These are phyloP conservation scores for Ornithorhynchus anatinus DNA, from an alignment of 2,113 vertebrate species.

Conservation along the genomic window DNA sequence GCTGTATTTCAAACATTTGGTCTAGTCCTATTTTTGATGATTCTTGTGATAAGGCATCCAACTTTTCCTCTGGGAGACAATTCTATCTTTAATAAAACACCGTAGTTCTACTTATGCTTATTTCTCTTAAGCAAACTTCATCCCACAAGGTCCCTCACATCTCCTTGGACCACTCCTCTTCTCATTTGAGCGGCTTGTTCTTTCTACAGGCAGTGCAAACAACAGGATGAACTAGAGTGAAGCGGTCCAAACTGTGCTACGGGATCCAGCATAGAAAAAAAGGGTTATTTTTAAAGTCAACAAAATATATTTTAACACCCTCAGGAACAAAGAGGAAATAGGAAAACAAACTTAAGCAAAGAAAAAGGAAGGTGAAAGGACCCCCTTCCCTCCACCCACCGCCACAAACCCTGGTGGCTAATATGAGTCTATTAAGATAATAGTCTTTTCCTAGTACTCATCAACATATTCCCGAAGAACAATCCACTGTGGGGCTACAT, in stretches of 20 bases:
- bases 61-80: neutral
- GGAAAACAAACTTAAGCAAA: slow-evolving; percentile 38
- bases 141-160: too few species aligned
- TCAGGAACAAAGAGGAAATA: slow-evolving; percentile 25
- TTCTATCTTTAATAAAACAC: neutral
- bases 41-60: neutral
- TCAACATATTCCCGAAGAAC: slow-evolving; percentile 34
- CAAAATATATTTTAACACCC: slow-evolving; percentile 32
- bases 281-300: slow-evolving; percentile 16
- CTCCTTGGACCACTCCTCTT: slow-evolving; percentile 15
- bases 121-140: slow-evolving; percentile 14
- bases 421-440: too few species aligned
- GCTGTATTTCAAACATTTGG: slow-evolving; percentile 4
- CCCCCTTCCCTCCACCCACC: too few species aligned
- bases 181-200: slow-evolving; percentile 7
- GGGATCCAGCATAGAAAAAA: slow-evolving; percentile 6
- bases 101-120: neutral
- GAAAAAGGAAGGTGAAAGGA: slow-evolving; percentile 11
- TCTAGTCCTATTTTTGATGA: neutral
- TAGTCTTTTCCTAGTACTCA: slow-evolving; percentile 25
- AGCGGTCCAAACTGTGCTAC: slow-evolving; percentile 13
- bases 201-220: slow-evolving; percentile 41
- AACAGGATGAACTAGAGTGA: slow-evolving; percentile 32
- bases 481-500: slow-evolving; percentile 30
- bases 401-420: slow-evolving; percentile 1